A percentile compares a stretch with the other conserved stretches of the same genome.
Conservation (phyloP, 2,797 vertebrate genomes). For the Zalophus californianus region DNA sequence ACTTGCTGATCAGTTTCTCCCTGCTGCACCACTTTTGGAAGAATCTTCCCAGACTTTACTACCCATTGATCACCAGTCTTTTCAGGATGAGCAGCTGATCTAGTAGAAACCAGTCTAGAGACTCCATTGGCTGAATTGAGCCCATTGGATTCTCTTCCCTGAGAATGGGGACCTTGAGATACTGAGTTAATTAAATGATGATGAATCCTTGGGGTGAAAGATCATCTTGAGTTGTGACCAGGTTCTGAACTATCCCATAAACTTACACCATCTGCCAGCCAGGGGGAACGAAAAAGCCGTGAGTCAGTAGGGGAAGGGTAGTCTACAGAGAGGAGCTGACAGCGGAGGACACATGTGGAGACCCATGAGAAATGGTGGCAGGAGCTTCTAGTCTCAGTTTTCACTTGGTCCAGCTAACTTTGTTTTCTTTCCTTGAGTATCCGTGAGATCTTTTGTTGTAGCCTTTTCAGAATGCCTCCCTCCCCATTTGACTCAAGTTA, state of each 20-base stretch:
- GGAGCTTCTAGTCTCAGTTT: background rate
- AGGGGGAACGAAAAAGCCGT: background rate
- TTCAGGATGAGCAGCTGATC: background rate
- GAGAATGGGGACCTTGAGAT: background rate
- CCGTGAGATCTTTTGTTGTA: background rate
- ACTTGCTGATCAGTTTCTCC: background rate
- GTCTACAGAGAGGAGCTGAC: background rate
- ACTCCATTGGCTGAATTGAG: background rate
- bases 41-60: background rate
- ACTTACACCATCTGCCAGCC: background rate
- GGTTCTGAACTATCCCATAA: background rate
- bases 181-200: background rate
- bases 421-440: background rate
- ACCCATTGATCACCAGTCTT: background rate
- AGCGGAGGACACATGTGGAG: background rate
- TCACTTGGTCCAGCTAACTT: background rate
- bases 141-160: background rate
- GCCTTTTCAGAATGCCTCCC: background rate
- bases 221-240: background rate
- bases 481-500: background rate
- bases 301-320: background rate
- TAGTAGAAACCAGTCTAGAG: background rate
- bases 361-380: background rate
- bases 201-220: background rate
- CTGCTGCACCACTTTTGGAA: background rate